These are phyloP conservation scores for Caranx ignobilis DNA, from an alignment of 2,113 vertebrate genomes.

Conservation along the genomic window DNA sequence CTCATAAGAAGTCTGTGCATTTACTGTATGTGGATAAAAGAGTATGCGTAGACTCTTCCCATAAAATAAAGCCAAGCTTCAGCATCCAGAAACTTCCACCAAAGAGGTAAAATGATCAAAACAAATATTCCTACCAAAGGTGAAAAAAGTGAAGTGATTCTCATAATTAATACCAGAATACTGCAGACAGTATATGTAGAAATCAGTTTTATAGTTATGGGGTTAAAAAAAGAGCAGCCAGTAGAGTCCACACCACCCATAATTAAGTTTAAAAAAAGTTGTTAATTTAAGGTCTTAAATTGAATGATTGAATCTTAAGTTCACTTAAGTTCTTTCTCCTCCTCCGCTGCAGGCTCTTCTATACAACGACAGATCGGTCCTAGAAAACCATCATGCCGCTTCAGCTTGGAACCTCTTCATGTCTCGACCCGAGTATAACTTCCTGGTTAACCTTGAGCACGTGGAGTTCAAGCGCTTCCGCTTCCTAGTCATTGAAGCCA, in stretches of 20 bases:
- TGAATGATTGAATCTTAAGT: neutral
- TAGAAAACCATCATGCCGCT: slow-evolving; percentile 98
- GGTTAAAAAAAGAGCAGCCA: neutral
- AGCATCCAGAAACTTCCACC: neutral
- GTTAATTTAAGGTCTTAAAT: no score
- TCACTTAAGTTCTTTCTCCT: neutral
- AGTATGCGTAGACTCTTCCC: neutral
- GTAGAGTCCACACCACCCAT: neutral
- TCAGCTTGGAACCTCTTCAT: slow-evolving; percentile 98
- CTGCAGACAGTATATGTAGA: neutral
- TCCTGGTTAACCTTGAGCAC: slow-evolving; percentile 93
- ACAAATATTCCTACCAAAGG: neutral
- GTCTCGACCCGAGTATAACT: slow-evolving; percentile 96
- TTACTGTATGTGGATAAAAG: neutral
- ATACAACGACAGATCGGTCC: slow-evolving; percentile 96
- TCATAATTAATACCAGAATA: neutral
- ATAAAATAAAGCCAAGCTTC: neutral
- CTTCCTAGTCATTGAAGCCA: slow-evolving; percentile 98
- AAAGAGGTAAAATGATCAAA: neutral
- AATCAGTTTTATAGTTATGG: neutral
- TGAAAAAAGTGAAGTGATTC: no score
- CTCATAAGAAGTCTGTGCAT: neutral
- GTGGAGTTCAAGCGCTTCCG: slow-evolving; percentile 99
- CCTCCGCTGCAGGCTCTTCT: slow-evolving; percentile 88
- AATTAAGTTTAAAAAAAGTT: neutral